Base-by-base conservation (phyloP, 92 coral and sea anemone genomes). In the Porites rus region DNA sequence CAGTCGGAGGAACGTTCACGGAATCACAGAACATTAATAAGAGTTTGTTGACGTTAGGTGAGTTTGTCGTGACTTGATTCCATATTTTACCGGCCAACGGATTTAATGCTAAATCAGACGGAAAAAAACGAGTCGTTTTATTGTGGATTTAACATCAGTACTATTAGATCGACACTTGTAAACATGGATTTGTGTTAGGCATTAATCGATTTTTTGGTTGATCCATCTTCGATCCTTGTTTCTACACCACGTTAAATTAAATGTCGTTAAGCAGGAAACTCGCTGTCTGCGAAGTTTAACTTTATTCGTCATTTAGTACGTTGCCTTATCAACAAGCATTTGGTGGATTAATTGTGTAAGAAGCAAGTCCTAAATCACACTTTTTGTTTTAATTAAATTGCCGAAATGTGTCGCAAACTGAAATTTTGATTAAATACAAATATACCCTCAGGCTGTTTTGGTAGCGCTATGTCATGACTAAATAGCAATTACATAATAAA, bases 21-120 rank as follows among this genome's bases (percentile, higher is more conserved):
- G 99, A 97, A 86, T 97, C 99, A 21, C 99, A 97, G 75, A 97
- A 95, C 81, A 97, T 97, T 84, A 97, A 97, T 76, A 95, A 97
- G 74, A 97, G 99, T 69, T 86, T 97, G 80, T 93, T 97, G 53
- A 97, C 99, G 11, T 72, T 97, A 78, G 99, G 99, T 96, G 84
- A 77, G 83, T 25, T 63, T 12, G 74, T 19, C 52, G 12, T 20
- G 51, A 46, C 51, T 83, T 21, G 22, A 53, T 21, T n/a, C 9
- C 31, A 67, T 67, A 65, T 9, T 13, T 75, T 53, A n/a, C 51
- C 76, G 66, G 25, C 60, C 28, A n/a, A 50, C n/a, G 46, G 46
- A 14, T 31, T 13, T 67, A 76, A 63, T 66, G 16, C 69, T 61
- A 72, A 58, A 51, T 8, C 51, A 46, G 28, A 53, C 56, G 12